These are phyloP conservation scores for Dynastes maya DNA, from an alignment of 2,888 invertebrate species.

Conservation along the genomic window DNA sequence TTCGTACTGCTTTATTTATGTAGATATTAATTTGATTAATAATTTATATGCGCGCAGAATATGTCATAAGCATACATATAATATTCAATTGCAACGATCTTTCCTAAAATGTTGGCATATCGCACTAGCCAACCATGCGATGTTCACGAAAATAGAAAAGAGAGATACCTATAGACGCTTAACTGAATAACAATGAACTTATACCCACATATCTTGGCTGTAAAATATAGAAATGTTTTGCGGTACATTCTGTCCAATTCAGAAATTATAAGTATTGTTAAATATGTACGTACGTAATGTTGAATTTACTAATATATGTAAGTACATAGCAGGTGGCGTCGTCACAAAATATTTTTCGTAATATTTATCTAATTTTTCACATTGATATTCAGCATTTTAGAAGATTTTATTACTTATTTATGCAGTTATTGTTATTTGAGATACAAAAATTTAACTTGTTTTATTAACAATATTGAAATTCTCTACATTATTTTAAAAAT, in stretches of 20 bases:
- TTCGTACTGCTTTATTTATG: no score
- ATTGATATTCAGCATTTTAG: no score
- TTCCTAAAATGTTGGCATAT: conserved; percentile 10
- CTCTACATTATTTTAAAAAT: no score
- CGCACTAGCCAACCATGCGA: background rate
- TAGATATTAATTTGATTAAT: no score
- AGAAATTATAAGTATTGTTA: background rate
- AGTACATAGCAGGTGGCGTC: background rate
- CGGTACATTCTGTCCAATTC: background rate
- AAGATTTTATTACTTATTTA: no score
- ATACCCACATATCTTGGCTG: background rate
- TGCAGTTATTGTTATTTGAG: background rate
- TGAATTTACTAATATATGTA: background rate
- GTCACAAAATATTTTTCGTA: background rate
- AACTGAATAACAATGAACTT: conserved; percentile 6
- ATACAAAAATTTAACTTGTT: background rate
- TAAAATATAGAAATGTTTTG: background rate
- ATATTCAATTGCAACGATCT: background rate
- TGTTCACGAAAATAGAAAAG: background rate
- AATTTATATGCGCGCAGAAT: background rate
- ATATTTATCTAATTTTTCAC: no score
- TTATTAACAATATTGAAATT: background rate
- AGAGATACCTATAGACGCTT: background rate
- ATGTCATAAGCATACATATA: background rate
- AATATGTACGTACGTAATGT: background rate